Evolutionary conservation across 2,797 vertebrate genomes (phyloP).

Genomic region (Chelonia mydas): DNA sequence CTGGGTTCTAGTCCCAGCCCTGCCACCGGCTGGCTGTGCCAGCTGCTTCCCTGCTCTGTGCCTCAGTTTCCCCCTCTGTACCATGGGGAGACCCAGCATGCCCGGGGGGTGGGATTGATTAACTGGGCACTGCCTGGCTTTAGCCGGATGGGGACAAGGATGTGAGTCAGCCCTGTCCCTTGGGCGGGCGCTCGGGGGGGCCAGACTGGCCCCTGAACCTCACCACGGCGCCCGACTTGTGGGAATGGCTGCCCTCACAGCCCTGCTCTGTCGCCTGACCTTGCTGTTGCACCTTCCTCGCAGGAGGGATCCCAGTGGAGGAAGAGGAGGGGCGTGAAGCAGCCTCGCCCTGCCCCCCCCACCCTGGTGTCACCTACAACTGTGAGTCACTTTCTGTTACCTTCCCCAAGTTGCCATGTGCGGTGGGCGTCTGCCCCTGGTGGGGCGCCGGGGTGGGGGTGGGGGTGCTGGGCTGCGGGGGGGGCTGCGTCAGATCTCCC

Average conservation of each 20-base stretch:
- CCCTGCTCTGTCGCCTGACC: not conserved
- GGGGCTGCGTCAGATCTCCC: not conserved
- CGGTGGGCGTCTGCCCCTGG: not conserved
- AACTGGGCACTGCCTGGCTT: too few species aligned
- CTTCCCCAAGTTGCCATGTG: not conserved
- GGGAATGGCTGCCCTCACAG: not conserved
- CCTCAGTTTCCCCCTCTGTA: not conserved
- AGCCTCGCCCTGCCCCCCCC: not conserved
- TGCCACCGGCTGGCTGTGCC: too few species aligned
- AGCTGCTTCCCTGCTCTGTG: not conserved
- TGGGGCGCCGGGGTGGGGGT: accelerated
- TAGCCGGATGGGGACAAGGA: too few species aligned
- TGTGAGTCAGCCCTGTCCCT: not conserved
- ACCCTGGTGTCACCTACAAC: not conserved
- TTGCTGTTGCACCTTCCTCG: not conserved
- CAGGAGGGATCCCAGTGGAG: not conserved
- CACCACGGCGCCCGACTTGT: not conserved
- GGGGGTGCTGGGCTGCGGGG: not conserved
- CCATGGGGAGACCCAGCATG: too few species aligned
- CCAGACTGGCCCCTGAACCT: not conserved
- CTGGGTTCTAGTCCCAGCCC: too few species aligned
- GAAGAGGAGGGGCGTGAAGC: not conserved
- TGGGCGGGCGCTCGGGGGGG: not conserved
- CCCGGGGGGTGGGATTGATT: too few species aligned
- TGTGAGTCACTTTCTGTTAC: not conserved